These are phyloP conservation scores for Alaudala cheleensis DNA, from an alignment of 2,113 vertebrate species.

Conservation along the genomic window DNA sequence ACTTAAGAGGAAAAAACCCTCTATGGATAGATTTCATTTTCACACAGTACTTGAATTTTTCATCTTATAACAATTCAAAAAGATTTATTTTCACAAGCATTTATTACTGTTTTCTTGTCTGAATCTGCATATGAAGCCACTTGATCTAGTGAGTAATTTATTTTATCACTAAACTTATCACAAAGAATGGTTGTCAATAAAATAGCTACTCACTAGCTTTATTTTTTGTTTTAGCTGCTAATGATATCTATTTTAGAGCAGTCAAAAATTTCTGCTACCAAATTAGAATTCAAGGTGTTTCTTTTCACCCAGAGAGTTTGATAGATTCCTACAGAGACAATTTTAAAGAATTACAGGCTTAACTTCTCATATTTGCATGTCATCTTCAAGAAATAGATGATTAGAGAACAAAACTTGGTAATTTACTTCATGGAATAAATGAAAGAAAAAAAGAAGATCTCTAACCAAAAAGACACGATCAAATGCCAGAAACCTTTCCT, in stretches of 20 bases:
- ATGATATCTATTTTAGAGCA: background rate
- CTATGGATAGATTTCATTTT: background rate
- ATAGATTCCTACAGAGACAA: background rate
- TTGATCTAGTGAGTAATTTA: background rate
- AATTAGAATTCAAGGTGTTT: background rate
- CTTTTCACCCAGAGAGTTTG: background rate
- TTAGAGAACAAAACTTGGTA: background rate
- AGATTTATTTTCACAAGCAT: background rate
- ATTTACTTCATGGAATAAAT: background rate
- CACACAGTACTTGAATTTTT: background rate
- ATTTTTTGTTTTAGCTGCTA: background rate
- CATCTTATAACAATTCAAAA: background rate
- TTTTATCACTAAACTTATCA: background rate
- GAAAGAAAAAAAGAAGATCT: background rate
- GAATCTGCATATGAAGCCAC: background rate
- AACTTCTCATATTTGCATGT: background rate
- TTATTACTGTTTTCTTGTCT: background rate
- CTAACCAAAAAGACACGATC: background rate
- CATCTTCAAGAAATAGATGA: background rate
- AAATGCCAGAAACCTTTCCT: background rate
- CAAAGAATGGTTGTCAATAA: background rate
- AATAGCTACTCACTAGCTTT: background rate
- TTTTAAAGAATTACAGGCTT: background rate
- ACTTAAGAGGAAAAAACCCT: background rate
- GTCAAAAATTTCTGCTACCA: background rate